Evolutionary conservation across 2,797 vertebrate species (phyloP), one percentile per base, ranked within the genome.

Genomic region (Setipinna tenuifilis): DNA sequence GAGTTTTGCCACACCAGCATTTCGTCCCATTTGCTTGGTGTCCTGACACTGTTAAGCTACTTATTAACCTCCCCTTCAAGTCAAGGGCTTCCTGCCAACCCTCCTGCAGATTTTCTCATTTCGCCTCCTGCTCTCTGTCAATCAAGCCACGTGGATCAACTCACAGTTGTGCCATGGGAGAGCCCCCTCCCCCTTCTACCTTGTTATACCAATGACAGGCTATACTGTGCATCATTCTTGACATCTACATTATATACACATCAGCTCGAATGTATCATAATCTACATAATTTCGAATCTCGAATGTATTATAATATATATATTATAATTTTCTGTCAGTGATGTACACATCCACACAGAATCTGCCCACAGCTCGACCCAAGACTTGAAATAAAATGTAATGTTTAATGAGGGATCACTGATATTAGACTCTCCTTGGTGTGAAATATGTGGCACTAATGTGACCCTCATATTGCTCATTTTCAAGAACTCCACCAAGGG

Each of bases 11-110:
- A 25, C 61, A 23, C 9, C 62, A 46, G 59, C 21, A 23, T 83
- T 83, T 50, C 82, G 84, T 83, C 82, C 82, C 78, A 68, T 88
- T 78, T 50, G 81, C 58, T 57, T 25, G 46, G 78, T 81, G 78
- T 62, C 82, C 82, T 84, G 83, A 84, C 82, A 62, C 59, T 21
- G 54, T 16, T 61, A 44, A 86, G 87, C 83, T 82, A 23, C 80
- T 88, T 84, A 82, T 88, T 82, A 86, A 88, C 85, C 87, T 88
- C 78, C 57, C 7, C 35, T 84, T 50, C 19, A 81, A 86, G 75
- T 59, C 11, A 54, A 83, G 75, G 83, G 86, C 75, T 81, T n/a
- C 17, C 25, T 44, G 83, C 80, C 86, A 84, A 58, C 71, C 57
- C 21, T 44, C 62, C 28, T 35, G 35, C 83, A 71, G 58, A 46